phyloP scores from a whole-genome alignment of 2,113 vertebrate genomes.

The Paramisgurnus dabryanus region DNA sequence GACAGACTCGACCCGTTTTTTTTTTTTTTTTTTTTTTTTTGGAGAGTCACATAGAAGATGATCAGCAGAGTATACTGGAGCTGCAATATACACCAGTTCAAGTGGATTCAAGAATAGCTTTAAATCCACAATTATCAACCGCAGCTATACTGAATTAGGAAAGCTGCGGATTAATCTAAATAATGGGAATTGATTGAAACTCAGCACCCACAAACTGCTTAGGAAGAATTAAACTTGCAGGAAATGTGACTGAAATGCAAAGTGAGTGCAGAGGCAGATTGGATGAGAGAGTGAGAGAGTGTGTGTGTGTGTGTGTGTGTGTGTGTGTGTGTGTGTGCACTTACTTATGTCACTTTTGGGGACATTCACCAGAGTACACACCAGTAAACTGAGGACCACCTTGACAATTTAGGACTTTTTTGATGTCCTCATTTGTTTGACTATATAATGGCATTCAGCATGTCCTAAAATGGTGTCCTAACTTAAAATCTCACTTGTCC shows the following conservation, averaged over 20 bases:
- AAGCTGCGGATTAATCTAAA: conserved; percentile 66
- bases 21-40: conserved; percentile 10
- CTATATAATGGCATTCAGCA: too few species aligned
- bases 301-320: too few species aligned
- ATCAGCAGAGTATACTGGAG: conserved; percentile 42
- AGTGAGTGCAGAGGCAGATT: conserved; percentile 5
- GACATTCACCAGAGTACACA: too few species aligned
- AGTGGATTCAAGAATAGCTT: conserved; percentile 35
- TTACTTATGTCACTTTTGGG: too few species aligned
- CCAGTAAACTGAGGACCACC: too few species aligned
- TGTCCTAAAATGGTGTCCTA: too few species aligned
- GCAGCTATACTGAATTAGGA: conserved; percentile 52
- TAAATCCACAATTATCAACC: conserved; percentile 49
- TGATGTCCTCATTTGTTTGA: too few species aligned
- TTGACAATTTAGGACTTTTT: too few species aligned
- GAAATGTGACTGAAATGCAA: conserved; percentile 60
- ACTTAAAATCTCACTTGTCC: too few species aligned
- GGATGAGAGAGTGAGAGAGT: not conserved
- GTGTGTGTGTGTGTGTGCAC: too few species aligned
- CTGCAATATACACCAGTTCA: conserved; percentile 45
- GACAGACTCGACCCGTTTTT: too few species aligned
- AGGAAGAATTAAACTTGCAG: conserved; percentile 61
- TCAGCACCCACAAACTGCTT: conserved; percentile 61
- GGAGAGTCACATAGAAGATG: conserved; percentile 27
- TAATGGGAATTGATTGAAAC: conserved; percentile 63